phyloP scores from a whole-genome alignment of 2,797 vertebrate species.

The Crypturellus tataupa region DNA sequence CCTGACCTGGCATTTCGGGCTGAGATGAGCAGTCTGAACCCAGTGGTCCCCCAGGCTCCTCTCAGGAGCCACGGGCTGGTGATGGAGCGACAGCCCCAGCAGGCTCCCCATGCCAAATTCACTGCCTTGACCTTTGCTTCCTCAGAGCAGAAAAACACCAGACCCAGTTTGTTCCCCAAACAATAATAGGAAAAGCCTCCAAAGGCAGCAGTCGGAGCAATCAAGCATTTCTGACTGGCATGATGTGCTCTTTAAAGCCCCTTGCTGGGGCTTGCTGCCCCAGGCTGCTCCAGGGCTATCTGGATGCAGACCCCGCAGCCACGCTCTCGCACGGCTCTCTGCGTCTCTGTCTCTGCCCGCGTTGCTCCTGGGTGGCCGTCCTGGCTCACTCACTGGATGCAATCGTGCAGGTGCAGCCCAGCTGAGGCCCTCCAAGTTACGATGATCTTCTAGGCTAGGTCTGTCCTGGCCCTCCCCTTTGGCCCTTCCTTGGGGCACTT shows the following conservation, averaged over 20 bases:
- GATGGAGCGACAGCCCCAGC: neutral
- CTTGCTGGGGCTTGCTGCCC: neutral
- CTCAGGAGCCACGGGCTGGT: neutral
- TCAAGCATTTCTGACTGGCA: neutral
- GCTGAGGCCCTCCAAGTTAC: too few species aligned
- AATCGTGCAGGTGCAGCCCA: rapidly evolving
- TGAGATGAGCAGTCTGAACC: neutral
- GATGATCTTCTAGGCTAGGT: neutral
- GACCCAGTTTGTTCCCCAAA: neutral
- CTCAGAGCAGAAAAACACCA: neutral
- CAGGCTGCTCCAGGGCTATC: neutral
- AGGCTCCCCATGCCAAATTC: rapidly evolving
- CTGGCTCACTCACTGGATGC: rapidly evolving
- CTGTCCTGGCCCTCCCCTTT: neutral
- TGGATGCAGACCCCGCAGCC: neutral
- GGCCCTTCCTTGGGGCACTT: neutral
- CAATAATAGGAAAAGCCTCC: neutral
- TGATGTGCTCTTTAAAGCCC: neutral
- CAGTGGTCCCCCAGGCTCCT: neutral
- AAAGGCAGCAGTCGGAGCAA: neutral
- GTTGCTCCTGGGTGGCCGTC: too few species aligned
- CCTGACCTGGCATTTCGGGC: neutral
- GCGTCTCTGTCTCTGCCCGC: too few species aligned
- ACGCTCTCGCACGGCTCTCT: neutral
- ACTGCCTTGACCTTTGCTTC: neutral